phyloP scores from a whole-genome alignment of 1,140 invertebrate genomes.

The Orius laevigatus region DNA sequence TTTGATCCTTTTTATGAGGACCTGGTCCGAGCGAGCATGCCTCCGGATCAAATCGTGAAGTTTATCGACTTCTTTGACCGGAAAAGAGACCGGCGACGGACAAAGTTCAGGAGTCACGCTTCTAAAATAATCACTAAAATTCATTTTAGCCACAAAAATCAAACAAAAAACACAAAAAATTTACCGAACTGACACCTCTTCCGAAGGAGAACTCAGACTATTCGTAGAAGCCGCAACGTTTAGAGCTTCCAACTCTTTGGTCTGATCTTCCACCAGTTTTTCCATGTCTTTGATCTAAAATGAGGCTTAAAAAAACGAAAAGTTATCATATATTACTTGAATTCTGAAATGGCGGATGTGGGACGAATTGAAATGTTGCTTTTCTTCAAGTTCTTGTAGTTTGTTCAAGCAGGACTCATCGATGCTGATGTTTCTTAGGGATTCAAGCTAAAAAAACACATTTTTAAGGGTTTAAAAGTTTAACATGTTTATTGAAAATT shows the following conservation, averaged over 20 bases:
- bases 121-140: background rate
- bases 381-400: constrained; percentile 26
- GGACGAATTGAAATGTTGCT: constrained; percentile 32
- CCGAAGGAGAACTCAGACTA: constrained; percentile 45
- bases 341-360: constrained; percentile 33
- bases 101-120: constrained; percentile 17
- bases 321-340: constrained; percentile 22
- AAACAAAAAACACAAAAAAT: constrained; percentile 14
- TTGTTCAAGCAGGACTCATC: background rate
- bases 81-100: constrained; percentile 25
- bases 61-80: constrained; percentile 36
- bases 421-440: no score
- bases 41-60: constrained; percentile 47
- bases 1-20: constrained; percentile 48
- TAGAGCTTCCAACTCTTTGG: constrained; percentile 44
- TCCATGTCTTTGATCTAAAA: constrained; percentile 39
- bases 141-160: background rate
- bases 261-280: constrained; percentile 41
- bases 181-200: constrained; percentile 57
- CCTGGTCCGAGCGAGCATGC: constrained; percentile 52
- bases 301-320: no score
- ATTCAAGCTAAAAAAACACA: no score
- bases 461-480: no score
- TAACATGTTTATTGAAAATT: no score
- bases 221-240: constrained; percentile 34